Conservation (phyloP, 1,140 invertebrate genomes). For the Berghia stephanieae region DNA sequence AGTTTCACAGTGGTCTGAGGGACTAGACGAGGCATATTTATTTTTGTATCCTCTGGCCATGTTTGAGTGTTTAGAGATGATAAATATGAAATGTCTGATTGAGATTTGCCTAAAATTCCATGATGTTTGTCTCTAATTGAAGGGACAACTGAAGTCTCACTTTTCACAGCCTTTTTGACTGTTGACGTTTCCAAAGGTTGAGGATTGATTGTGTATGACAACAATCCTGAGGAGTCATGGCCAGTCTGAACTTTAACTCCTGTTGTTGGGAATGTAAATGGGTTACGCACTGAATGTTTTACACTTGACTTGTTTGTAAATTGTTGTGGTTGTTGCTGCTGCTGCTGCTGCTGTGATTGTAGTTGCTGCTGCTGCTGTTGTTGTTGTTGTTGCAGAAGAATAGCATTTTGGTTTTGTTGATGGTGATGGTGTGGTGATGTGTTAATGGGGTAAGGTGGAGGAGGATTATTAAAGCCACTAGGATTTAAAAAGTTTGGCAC, state of each 20-base stretch:
- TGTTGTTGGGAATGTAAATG: conserved; percentile 29
- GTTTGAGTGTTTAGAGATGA: too few relatives aligned
- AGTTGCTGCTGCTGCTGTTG: neutral
- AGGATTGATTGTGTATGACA: neutral
- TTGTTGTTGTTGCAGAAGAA: neutral
- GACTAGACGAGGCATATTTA: too few relatives aligned
- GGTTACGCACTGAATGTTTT: conserved; percentile 15
- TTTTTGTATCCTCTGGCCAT: too few relatives aligned
- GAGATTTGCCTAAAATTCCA: conserved; percentile 1
- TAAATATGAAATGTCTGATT: neutral
- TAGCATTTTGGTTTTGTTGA: neutral
- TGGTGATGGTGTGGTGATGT: neutral
- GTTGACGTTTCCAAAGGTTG: too few relatives aligned
- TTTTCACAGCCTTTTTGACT: too few relatives aligned
- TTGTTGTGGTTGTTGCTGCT: neutral
- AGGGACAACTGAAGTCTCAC: too few relatives aligned
- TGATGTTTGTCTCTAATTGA: too few relatives aligned
- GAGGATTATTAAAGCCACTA: too few relatives aligned
- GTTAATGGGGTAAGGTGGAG: too few relatives aligned
- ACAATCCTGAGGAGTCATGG: neutral
- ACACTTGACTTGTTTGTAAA: neutral
- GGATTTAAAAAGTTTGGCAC: too few relatives aligned
- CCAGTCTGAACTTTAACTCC: conserved; percentile 12
- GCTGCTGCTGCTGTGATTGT: neutral
- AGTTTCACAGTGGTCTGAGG: too few relatives aligned